phyloP scores from a whole-genome alignment of 2,797 vertebrate genomes.

The Hoplostethus atlanticus region DNA sequence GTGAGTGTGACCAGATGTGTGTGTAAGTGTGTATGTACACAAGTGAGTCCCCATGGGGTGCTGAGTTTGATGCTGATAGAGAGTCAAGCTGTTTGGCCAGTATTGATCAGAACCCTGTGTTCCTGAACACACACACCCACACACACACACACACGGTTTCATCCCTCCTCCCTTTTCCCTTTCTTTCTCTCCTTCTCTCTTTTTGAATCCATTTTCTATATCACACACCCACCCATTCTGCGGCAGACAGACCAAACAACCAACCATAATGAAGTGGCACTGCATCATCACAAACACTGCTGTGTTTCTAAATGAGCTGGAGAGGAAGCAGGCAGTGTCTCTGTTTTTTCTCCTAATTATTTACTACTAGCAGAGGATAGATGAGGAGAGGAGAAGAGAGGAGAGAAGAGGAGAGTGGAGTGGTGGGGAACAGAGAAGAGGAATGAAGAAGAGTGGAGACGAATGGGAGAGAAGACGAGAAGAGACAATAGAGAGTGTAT shows the following conservation, averaged over 20 bases:
- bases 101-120: slow-evolving; percentile 70
- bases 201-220: slow-evolving; percentile 67
- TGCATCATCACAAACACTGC: slow-evolving; percentile 74
- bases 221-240: slow-evolving; percentile 66
- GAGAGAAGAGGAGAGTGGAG: background rate
- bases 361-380: slow-evolving; percentile 54
- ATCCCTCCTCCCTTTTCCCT: slow-evolving; percentile 1
- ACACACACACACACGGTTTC: background rate
- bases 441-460: slow-evolving; percentile 37
- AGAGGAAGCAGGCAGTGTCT: slow-evolving; percentile 56
- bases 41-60: slow-evolving; percentile 38
- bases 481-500: slow-evolving; percentile 17
- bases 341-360: slow-evolving; percentile 74
- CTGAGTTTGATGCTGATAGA: slow-evolving; percentile 60
- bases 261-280: slow-evolving; percentile 74
- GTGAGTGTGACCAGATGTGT: background rate
- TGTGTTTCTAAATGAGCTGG: slow-evolving; percentile 70
- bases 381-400: slow-evolving; percentile 32
- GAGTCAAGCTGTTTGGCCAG: slow-evolving; percentile 64
- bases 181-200: slow-evolving; percentile 27
- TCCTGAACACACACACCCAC: slow-evolving; percentile 34
- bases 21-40: background rate
- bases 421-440: background rate
- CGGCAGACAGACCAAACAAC: slow-evolving; percentile 72
- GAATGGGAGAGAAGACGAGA: background rate